These are phyloP conservation scores for Falco peregrinus DNA, from an alignment of 2,797 vertebrate species.

Conservation along the genomic window DNA sequence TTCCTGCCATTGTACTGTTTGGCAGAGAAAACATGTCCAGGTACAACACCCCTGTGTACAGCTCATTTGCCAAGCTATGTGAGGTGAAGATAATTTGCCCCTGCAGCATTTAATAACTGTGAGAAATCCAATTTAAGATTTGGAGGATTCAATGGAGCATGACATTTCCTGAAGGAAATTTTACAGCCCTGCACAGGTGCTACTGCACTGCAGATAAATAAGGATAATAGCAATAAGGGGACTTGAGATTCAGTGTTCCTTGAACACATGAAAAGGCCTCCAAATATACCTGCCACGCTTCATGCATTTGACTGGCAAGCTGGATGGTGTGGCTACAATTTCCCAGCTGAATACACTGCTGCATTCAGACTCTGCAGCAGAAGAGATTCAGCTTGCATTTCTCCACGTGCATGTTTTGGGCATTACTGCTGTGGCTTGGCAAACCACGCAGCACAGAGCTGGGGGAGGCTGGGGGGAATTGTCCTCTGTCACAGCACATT, in stretches of 20 bases:
- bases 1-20: background rate
- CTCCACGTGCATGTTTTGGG: background rate
- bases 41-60: background rate
- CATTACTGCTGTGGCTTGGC: background rate
- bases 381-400: background rate
- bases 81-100: background rate
- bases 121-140: background rate
- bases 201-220: constrained; percentile 26
- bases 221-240: background rate
- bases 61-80: background rate
- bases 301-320: background rate
- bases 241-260: background rate
- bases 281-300: background rate
- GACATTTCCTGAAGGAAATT: background rate
- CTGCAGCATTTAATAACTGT: background rate
- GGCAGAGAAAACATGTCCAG: background rate
- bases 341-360: background rate
- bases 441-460: background rate
- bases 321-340: background rate
- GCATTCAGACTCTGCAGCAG: background rate
- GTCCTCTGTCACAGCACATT: background rate
- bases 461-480: background rate
- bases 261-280: background rate
- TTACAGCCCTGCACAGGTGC: constrained; percentile 14
- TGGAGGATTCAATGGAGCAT: background rate